Evolutionary conservation across 2,797 vertebrate species (phyloP), one percentile per base, ranked within the genome.

Genomic region (Rhinichthys osculus): DNA sequence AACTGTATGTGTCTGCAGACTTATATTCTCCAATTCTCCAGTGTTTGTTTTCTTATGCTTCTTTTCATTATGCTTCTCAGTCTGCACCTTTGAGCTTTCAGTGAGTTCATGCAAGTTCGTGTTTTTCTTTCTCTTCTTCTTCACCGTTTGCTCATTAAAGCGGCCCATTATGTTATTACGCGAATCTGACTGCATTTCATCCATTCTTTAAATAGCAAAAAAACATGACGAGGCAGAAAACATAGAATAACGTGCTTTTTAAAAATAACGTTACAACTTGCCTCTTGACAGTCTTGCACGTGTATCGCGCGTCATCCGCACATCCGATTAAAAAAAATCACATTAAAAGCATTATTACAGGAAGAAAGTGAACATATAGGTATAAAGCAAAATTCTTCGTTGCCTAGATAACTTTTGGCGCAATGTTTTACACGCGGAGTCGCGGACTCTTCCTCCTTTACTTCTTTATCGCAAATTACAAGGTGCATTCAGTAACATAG

Each of bases 81-180:
- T 21, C 19, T 66, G 67, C 8, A 59, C 19, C 21, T 44, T 19
- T 33, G 59, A n/a, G 27, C 3, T 21, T 23, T 79, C 17, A 16
- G 62, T 50, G 42, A 73, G n/a, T 5, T 7, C 4, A 21, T 67
- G 42, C 47, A 78, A n/a, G 30, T 62, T 50, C 19, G 1, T 66
- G 27, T 21, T 66, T 52, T 69, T 81, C 30, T 73, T 78, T 59
- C 35, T 83, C 80, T 83, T 89, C 11, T 23, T 57, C 62, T 47
- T 81, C 0, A 7, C 4, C 9, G 59, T 78, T 78, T 23, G 21
- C 17, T 23, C 44, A 27, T 33, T 73, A 38, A 16, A 13, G 5
- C 6, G 42, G 9, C 40, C 54, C 7, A 7, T 70, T 30, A 0
- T 27, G 35, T 64, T 30, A 44, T 78, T 21, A 44, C 8, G 8